Evolutionary conservation across 2,888 invertebrate genomes (phyloP).

Genomic region (Branchellion lobata): DNA sequence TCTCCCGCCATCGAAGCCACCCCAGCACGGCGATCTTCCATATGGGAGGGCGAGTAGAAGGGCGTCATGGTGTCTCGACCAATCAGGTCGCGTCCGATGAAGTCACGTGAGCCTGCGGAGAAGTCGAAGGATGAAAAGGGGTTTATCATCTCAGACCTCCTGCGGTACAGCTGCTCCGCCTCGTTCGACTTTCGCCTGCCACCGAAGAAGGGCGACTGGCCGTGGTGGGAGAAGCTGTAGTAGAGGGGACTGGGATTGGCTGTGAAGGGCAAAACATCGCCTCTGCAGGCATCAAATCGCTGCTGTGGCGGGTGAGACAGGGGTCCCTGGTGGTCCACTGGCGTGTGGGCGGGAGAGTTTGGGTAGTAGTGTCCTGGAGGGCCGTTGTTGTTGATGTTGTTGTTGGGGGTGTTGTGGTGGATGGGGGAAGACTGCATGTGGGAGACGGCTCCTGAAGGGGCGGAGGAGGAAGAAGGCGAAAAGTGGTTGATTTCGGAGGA

Average conservation of each 20-base stretch:
- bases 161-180: conserved; percentile 34
- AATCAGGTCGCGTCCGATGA: conserved; percentile 35
- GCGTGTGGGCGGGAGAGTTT: conserved; percentile 7
- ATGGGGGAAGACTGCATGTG: neutral
- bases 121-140: conserved; percentile 39
- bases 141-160: conserved; percentile 39
- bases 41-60: conserved; percentile 23
- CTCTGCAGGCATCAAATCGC: conserved; percentile 39
- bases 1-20: conserved; percentile 13
- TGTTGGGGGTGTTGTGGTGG: neutral
- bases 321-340: neutral
- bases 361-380: neutral
- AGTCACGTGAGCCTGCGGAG: conserved; percentile 28
- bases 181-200: conserved; percentile 33
- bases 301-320: conserved; percentile 12
- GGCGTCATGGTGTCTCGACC: conserved; percentile 42
- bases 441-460: neutral
- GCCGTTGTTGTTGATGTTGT: neutral
- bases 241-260: conserved; percentile 37
- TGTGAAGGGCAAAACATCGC: conserved; percentile 36
- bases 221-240: conserved; percentile 36
- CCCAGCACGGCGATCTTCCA: conserved; percentile 22
- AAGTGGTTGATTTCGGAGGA: conserved; percentile 26
- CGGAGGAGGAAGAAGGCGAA: conserved; percentile 33
- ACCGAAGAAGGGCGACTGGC: conserved; percentile 37